Evolutionary conservation across 2,113 vertebrate genomes (phyloP), one percentile per base, ranked within the genome.

Genomic region (Eubucco bourcierii): DNA sequence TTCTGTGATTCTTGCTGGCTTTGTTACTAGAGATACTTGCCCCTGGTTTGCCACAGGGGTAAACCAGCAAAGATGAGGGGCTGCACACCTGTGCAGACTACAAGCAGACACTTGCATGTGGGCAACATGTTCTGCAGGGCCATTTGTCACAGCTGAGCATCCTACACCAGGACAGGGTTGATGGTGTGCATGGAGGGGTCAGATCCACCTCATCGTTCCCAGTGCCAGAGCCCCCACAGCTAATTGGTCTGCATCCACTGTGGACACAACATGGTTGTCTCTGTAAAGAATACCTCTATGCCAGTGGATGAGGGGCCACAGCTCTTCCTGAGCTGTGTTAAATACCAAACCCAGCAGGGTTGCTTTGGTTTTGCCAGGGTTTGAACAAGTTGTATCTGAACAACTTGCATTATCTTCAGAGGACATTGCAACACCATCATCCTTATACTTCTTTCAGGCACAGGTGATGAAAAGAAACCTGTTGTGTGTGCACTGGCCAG

Each of bases 231-330:
- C 20, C 37, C 25, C 21, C 21, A 14, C 37, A 41, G 25, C 25
- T 64, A 41, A 39, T 37, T 28, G 25, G 16, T 39, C 61, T 64
- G 24, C 34, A 27, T 24, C 34, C 24, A 1, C 58, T n/a, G 9
- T 15, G 29, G 39, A 25, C 1, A 1, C 12, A 21, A 11, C 56
- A 52, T n/a, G 25, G 33, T 27, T 2, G 1, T 33, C 16, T 27
- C 64, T 31, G 31, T 1, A 2, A 58, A 79, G 31, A 52, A 5
- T 27, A 44, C 29, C 15, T 60, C 37, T 2, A 1, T 44, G 25
- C 17, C 24, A 27, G 37, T 0, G 0, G 2, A 41, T 0, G 0
- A 31, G 15, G 31, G 70, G 10, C 31, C 23, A 13, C 28, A 71
- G 47, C 21, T 75, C 33, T 6, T 29, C 16, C 47, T 56, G 28